phyloP scores from a whole-genome alignment of 2,797 vertebrate species.

The Malurus leucopterus region DNA sequence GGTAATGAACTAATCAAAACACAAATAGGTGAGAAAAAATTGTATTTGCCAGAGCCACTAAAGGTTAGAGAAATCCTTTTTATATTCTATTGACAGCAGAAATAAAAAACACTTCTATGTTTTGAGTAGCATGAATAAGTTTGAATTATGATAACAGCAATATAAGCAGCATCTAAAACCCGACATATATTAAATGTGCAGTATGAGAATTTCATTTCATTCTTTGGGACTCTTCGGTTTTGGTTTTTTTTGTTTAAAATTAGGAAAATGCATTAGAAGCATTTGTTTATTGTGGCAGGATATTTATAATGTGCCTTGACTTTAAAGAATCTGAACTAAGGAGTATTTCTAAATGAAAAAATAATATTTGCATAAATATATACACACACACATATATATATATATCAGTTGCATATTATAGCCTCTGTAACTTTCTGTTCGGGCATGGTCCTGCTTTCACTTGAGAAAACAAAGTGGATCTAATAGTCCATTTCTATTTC shows the following conservation, averaged over 20 bases:
- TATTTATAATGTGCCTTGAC: not conserved
- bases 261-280: not conserved
- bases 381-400: not conserved
- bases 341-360: not conserved
- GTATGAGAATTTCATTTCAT: not conserved
- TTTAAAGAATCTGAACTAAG: not conserved
- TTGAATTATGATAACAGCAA: not conserved
- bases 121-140: not conserved
- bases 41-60: rapidly evolving
- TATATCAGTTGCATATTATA: not conserved
- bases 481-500: not conserved
- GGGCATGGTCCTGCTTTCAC: not conserved
- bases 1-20: not conserved
- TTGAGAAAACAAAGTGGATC: not conserved
- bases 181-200: not conserved
- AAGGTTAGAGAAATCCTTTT: not conserved
- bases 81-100: not conserved
- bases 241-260: not conserved
- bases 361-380: not conserved
- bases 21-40: not conserved
- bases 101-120: not conserved
- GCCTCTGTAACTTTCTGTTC: not conserved
- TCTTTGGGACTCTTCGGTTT: not conserved
- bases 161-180: not conserved
- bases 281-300: not conserved